A percentile compares a stretch with the other conserved stretches of the same genome.
phyloP scores from a whole-genome alignment of 1,140 invertebrate genomes.

The Formica selysi region DNA sequence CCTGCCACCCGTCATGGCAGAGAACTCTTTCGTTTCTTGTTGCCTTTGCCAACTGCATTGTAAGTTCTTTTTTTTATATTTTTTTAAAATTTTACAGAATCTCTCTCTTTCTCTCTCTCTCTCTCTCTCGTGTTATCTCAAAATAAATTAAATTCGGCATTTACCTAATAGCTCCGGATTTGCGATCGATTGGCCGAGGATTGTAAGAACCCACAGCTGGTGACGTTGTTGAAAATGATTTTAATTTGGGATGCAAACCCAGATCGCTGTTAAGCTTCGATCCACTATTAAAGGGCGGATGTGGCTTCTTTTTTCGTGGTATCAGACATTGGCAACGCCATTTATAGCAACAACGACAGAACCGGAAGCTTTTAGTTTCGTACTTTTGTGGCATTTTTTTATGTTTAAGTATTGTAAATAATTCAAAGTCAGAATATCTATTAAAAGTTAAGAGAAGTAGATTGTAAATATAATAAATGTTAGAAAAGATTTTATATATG shows the following conservation, averaged over 20 bases:
- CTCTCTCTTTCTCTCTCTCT: no score
- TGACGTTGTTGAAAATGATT: background rate
- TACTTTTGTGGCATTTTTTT: constrained; percentile 39
- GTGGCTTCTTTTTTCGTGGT: constrained; percentile 45
- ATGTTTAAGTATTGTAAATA: background rate
- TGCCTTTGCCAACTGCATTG: constrained; percentile 62
- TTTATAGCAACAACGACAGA: constrained; percentile 60
- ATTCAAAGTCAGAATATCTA: background rate
- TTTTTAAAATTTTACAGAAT: background rate
- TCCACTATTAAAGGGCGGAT: constrained; percentile 55
- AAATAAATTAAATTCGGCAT: background rate
- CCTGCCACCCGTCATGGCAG: constrained; percentile 24
- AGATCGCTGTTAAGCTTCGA: background rate
- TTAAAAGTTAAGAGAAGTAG: background rate
- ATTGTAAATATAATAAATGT: background rate
- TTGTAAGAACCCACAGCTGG: constrained; percentile 65
- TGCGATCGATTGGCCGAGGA: background rate
- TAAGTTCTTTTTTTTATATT: background rate
- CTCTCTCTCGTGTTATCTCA: background rate
- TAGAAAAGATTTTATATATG: background rate
- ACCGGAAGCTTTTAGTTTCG: constrained; percentile 3
- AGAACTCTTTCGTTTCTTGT: constrained; percentile 60
- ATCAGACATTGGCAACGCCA: constrained; percentile 66
- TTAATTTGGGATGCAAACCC: constrained; percentile 70
- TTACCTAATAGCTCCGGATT: constrained; percentile 29